phyloP scores from a whole-genome alignment of 1,140 invertebrate genomes.

The Leptoteleia sp. region DNA sequence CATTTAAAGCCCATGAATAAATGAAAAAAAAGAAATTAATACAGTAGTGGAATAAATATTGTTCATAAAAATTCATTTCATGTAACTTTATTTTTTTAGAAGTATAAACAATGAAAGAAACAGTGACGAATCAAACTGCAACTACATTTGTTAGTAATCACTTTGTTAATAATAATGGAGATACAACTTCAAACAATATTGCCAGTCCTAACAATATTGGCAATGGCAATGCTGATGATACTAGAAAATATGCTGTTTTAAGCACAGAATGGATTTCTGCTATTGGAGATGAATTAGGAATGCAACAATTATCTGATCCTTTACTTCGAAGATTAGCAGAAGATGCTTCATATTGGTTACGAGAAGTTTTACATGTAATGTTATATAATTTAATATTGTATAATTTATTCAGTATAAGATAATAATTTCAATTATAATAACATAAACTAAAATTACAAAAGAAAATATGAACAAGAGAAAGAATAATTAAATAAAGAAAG shows the following conservation, averaged over 20 bases:
- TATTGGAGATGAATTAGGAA: conserved; percentile 78
- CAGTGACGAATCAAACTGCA: conserved; percentile 67
- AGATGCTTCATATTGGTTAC: conserved; percentile 78
- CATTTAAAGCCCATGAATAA: too few relatives aligned
- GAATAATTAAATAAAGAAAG: too few relatives aligned
- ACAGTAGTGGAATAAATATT: too few relatives aligned
- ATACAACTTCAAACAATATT: conserved; percentile 71
- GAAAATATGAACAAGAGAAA: too few relatives aligned
- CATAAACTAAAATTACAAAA: too few relatives aligned
- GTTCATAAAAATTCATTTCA: too few relatives aligned
- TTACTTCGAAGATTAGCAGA: conserved; percentile 76
- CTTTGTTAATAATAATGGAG: conserved; percentile 76
- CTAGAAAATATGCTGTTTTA: conserved; percentile 76
- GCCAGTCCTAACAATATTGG: conserved; percentile 69
- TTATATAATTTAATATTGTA: background rate
- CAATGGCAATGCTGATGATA: conserved; percentile 69
- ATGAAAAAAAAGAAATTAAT: too few relatives aligned
- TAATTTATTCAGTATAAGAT: background rate
- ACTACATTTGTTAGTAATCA: conserved; percentile 72
- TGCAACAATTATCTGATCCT: conserved; percentile 76
- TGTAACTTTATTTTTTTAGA: too few relatives aligned
- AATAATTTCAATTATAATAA: too few relatives aligned
- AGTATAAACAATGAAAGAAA: too few relatives aligned
- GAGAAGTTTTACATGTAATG: conserved; percentile 78
- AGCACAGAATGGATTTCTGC: conserved; percentile 78